These are phyloP conservation scores for Callipepla californica DNA, from an alignment of 2,113 vertebrate genomes.

Conservation along the genomic window DNA sequence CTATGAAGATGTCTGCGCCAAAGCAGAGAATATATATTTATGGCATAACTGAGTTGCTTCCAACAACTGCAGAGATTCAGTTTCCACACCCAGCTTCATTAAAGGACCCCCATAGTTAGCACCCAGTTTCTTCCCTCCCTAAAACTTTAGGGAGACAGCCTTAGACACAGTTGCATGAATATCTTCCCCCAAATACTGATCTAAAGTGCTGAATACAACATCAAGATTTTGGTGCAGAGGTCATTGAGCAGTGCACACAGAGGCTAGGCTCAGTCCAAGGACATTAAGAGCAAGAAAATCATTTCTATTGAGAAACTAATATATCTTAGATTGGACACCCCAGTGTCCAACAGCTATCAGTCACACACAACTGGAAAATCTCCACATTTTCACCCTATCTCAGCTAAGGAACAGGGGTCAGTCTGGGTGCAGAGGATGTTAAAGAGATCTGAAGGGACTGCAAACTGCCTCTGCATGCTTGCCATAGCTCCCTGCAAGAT, in stretches of 20 bases:
- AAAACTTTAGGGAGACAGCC: background rate
- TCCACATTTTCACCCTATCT: background rate
- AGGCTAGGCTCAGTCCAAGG: background rate
- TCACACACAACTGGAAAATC: background rate
- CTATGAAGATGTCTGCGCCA: background rate
- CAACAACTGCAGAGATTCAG: background rate
- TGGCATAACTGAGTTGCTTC: background rate
- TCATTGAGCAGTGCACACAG: rapidly evolving
- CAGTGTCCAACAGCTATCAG: background rate
- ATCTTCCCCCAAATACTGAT: background rate
- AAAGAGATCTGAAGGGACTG: background rate
- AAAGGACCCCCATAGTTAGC: background rate
- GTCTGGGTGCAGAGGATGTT: background rate
- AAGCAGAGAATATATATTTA: background rate
- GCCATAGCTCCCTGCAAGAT: background rate
- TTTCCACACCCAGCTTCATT: background rate
- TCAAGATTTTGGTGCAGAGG: background rate
- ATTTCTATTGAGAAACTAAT: background rate
- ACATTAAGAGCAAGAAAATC: rapidly evolving
- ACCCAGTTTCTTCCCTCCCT: background rate
- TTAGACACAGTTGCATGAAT: background rate
- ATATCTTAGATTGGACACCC: no score
- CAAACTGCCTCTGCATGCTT: background rate
- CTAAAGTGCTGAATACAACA: background rate
- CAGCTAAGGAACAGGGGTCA: background rate